Evolutionary conservation across 2,113 vertebrate species (phyloP).

Genomic region (Tychaedon coryphoeus): DNA sequence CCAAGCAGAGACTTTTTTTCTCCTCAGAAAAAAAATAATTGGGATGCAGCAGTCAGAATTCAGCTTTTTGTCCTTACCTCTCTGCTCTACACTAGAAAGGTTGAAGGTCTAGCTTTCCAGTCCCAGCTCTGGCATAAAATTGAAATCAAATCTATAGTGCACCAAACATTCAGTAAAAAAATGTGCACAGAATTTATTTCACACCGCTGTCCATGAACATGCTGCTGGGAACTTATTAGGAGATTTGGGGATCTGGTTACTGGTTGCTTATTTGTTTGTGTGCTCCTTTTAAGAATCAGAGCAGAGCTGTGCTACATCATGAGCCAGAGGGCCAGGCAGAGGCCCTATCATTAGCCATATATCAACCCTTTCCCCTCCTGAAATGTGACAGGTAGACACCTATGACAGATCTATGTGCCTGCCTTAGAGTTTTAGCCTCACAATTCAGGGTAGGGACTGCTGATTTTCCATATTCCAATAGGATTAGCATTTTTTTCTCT

Average conservation of each 20-base stretch:
- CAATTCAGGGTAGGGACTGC: background rate
- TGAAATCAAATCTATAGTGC: background rate
- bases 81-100: background rate
- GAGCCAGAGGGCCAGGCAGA: background rate
- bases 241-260: background rate
- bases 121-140: background rate
- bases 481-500: rapidly evolving
- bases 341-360: background rate
- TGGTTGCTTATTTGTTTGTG: background rate
- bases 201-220: background rate
- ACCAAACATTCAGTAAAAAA: background rate
- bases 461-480: background rate
- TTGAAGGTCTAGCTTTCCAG: background rate
- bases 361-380: background rate
- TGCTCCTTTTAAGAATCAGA: background rate
- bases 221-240: background rate
- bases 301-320: background rate
- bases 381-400: background rate
- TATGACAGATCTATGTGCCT: background rate
- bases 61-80: rapidly evolving
- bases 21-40: background rate
- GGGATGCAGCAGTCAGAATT: background rate
- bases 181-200: background rate
- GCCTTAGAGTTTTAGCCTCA: background rate
- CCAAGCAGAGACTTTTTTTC: background rate